These are phyloP conservation scores for Synergus umbraculus DNA, from an alignment of 2,888 invertebrate genomes.

Conservation along the genomic window DNA sequence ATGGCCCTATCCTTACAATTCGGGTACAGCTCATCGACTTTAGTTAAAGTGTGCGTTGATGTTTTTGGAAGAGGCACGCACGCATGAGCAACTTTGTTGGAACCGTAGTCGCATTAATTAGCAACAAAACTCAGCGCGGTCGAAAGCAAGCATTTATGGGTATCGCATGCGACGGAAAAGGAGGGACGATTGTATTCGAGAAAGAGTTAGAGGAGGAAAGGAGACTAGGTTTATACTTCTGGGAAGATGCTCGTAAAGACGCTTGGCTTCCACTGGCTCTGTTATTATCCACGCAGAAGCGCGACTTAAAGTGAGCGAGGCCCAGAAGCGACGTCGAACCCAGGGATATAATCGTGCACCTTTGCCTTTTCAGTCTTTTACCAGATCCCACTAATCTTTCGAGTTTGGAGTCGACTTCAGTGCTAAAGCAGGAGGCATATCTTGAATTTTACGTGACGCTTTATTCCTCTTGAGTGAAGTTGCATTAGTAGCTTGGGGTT, in stretches of 20 bases:
- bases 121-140: conserved; percentile 55
- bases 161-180: conserved; percentile 10
- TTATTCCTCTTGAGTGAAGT: conserved; percentile 9
- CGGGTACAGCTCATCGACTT: neutral
- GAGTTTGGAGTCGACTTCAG: conserved; percentile 42
- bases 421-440: conserved; percentile 12
- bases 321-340: conserved; percentile 64
- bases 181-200: neutral
- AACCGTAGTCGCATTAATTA: conserved; percentile 69
- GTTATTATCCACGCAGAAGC: conserved; percentile 72
- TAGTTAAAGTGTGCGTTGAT: neutral
- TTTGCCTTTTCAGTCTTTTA: conserved; percentile 62
- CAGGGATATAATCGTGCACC: conserved; percentile 70
- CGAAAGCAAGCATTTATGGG: conserved; percentile 17
- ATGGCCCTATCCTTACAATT: neutral
- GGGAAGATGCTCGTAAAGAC: conserved; percentile 76
- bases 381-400: conserved; percentile 67
- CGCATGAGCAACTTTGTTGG: conserved; percentile 61
- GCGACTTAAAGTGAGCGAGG: conserved; percentile 67
- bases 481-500: neutral
- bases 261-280: conserved; percentile 72
- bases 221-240: conserved; percentile 74
- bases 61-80: conserved; percentile 11
- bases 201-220: conserved; percentile 41
- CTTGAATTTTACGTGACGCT: conserved; percentile 30